These are phyloP conservation scores for Periplaneta americana DNA, from an alignment of 1,140 invertebrate species.

Conservation along the genomic window DNA sequence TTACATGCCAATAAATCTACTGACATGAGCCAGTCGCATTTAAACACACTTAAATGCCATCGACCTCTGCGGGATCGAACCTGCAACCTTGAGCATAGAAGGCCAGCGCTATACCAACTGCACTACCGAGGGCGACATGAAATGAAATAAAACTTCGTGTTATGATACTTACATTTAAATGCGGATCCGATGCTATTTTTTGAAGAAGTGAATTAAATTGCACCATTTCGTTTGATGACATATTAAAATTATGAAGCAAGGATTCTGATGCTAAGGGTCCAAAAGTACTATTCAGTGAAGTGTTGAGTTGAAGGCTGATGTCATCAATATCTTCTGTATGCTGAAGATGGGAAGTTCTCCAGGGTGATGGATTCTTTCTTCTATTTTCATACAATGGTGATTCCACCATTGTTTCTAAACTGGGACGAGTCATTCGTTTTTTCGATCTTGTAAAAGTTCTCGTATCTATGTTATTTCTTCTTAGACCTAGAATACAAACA, in stretches of 20 bases:
- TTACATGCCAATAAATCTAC: no score
- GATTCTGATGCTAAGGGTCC: neutral
- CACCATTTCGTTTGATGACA: neutral
- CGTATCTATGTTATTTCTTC: slow-evolving; percentile 12
- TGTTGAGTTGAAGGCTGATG: neutral
- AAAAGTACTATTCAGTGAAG: no score
- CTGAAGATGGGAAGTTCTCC: neutral
- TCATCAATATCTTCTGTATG: neutral
- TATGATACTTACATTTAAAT: neutral
- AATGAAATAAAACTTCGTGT: no score
- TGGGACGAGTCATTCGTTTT: slow-evolving; percentile 8
- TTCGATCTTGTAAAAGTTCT: slow-evolving; percentile 18
- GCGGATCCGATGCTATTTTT: neutral
- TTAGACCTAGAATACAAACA: neutral
- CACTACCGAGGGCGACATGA: no score
- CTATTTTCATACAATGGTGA: neutral
- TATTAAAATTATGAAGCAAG: neutral
- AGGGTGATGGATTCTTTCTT: neutral
- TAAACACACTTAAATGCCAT: no score
- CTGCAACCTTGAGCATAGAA: no score
- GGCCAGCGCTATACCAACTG: no score
- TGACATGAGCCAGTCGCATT: no score
- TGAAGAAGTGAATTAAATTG: neutral
- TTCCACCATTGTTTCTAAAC: slow-evolving; percentile 6
- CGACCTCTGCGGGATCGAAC: no score